Base-by-base conservation (phyloP, 2,113 vertebrate genomes). In the Plecotus auritus region DNA sequence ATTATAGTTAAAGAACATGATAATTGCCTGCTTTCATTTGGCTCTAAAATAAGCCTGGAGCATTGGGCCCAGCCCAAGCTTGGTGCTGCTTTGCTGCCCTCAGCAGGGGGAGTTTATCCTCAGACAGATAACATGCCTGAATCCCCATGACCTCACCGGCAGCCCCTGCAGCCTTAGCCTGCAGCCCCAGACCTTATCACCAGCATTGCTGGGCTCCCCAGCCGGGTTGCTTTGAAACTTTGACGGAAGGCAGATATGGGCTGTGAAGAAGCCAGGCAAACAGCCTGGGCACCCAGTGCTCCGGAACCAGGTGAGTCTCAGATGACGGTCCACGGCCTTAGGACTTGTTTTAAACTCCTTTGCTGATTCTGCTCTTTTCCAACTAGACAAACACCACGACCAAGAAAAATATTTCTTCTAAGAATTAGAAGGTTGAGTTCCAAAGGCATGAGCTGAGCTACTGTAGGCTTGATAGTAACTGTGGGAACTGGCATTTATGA, bases 1-100 rank as follows among this genome's bases (percentile, higher is more conserved):
- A 96, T 89, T 96, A 73, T 1, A 97, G 94, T 9, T 92, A 89
- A 96, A 86, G 93, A 97, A 97, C 73, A 54, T 76, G 81, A 81
- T 95, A 96, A 95, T 69, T 96, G 80, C 80, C 93, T 90, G 93
- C 93, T 98, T 97, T 85, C 93, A 64, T 96, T 54, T 0, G 0
- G 92, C 91, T 97, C 96, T 96, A 94, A 97, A 98, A 97, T 96
- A 95, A 97, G 91, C 64, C 90, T 69, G 1, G 9, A 92, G 73
- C 30, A 3, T 11, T 26, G 7, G 89, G 96, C 70, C 93, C 93
- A 88, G 28, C 40, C 94, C 69, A 59, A 70, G 93, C 35, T 12
- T 20, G 49, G 22, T 26, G 69, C 45, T 80, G 35, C 11, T 0
- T 9, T 20, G n/a, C 87, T 93, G 84, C 83, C 56, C 3, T 86